Conservation (phyloP, 2,113 vertebrate species). For the Petrocephalus microphthalmus region DNA sequence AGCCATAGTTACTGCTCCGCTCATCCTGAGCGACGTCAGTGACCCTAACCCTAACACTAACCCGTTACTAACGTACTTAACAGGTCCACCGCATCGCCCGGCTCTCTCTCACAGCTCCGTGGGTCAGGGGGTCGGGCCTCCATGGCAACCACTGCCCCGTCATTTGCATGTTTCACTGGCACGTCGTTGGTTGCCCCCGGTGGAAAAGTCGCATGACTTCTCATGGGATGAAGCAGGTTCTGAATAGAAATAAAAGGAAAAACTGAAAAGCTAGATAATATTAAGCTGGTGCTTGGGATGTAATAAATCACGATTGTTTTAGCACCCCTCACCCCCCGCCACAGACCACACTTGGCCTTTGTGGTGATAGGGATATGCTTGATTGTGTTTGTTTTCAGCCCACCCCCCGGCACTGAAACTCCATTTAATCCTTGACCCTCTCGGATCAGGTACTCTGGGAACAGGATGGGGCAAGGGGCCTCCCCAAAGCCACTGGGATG, state of each 20-base stretch:
- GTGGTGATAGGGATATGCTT: background rate
- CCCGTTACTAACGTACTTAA: background rate
- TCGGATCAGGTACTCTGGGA: constrained; percentile 1
- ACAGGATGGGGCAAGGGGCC: background rate
- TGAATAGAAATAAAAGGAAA: background rate
- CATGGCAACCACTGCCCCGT: background rate
- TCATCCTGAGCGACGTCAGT: background rate
- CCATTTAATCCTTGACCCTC: constrained; percentile 8
- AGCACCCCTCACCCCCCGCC: background rate
- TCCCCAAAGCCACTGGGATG: background rate
- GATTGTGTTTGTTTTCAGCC: constrained; percentile 2
- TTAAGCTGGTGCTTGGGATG: background rate
- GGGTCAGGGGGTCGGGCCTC: background rate
- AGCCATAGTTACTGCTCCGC: background rate
- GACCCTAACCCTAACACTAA: background rate
- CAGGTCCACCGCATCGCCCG: background rate
- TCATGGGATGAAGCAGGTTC: background rate
- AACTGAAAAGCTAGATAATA: background rate
- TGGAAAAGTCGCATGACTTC: background rate
- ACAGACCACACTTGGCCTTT: background rate
- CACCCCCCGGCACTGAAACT: background rate
- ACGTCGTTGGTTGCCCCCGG: background rate
- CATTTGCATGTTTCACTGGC: background rate
- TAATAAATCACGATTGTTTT: background rate
- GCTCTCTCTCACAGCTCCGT: background rate